These are phyloP conservation scores for Silurus aristotelis DNA, from an alignment of 2,797 vertebrate genomes.

Conservation along the genomic window DNA sequence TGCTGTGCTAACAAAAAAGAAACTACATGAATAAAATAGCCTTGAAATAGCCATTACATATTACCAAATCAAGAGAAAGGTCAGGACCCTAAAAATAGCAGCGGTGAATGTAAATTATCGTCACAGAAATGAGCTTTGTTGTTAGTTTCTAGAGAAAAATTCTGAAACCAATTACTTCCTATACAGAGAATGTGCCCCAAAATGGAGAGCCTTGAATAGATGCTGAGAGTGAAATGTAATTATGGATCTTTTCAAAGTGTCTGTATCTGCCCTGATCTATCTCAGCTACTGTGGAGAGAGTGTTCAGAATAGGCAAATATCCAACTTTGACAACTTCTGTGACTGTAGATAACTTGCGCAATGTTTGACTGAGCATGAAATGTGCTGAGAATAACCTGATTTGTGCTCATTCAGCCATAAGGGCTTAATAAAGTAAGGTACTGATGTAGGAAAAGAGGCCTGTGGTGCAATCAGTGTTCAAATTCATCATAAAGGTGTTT, in stretches of 20 bases:
- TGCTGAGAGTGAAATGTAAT: slow-evolving; percentile 7
- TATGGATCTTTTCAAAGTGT: slow-evolving; percentile 11
- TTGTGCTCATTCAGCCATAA: neutral
- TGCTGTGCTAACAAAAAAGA: too few species aligned
- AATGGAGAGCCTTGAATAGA: slow-evolving; percentile 13
- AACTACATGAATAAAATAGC: too few species aligned
- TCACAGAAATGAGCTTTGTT: neutral
- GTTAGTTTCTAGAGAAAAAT: neutral
- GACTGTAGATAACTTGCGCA: neutral
- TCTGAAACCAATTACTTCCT: slow-evolving; percentile 16
- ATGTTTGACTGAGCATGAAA: neutral
- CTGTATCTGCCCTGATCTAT: neutral
- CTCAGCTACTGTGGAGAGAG: neutral
- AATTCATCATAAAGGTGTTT: too few species aligned
- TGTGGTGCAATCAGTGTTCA: too few species aligned
- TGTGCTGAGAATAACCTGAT: neutral
- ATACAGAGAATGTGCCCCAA: neutral
- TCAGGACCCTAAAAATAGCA: slow-evolving; percentile 10
- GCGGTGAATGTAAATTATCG: slow-evolving; percentile 6
- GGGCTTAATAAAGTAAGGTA: too few species aligned
- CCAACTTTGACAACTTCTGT: neutral
- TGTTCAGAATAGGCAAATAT: neutral
- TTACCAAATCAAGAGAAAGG: slow-evolving; percentile 6
- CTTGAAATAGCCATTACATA: neutral
- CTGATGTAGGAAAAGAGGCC: too few species aligned